phyloP scores from a whole-genome alignment of 2,113 vertebrate genomes.

The Indri indri region DNA sequence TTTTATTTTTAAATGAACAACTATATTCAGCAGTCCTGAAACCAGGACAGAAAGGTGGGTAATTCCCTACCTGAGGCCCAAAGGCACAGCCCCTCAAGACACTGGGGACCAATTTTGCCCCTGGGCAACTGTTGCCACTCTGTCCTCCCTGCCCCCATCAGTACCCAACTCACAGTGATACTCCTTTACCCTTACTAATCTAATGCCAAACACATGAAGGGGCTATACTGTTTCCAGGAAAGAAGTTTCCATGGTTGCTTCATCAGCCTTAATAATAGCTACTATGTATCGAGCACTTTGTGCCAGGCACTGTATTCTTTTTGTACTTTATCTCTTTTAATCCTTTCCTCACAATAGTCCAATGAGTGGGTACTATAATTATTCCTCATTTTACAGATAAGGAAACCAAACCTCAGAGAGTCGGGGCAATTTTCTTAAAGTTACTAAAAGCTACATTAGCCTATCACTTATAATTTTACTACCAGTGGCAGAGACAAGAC shows the following conservation, averaged over 20 bases:
- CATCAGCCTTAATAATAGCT: conserved; percentile 30
- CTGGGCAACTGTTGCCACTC: neutral
- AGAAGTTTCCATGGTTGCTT: conserved; percentile 9
- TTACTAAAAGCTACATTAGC: conserved; percentile 39
- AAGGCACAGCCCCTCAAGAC: neutral
- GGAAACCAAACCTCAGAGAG: conserved; percentile 36
- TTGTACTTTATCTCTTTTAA: conserved; percentile 30
- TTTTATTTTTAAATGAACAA: neutral
- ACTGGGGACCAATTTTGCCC: neutral
- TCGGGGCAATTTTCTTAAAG: conserved; percentile 42
- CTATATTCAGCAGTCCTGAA: conserved; percentile 1
- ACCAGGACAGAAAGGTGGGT: neutral
- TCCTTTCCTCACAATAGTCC: neutral
- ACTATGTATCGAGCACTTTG: conserved; percentile 27
- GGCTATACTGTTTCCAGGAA: conserved; percentile 27
- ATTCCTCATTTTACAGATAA: conserved; percentile 60
- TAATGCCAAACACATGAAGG: neutral
- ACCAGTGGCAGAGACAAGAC: neutral
- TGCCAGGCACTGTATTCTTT: neutral
- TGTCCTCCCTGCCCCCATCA: neutral
- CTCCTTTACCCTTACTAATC: neutral
- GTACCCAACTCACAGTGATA: neutral
- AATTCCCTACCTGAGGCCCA: neutral
- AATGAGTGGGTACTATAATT: conserved; percentile 1
- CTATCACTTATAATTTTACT: conserved; percentile 12